Base-by-base conservation (phyloP, 2,797 vertebrate species). In the Salarias fasciatus region DNA sequence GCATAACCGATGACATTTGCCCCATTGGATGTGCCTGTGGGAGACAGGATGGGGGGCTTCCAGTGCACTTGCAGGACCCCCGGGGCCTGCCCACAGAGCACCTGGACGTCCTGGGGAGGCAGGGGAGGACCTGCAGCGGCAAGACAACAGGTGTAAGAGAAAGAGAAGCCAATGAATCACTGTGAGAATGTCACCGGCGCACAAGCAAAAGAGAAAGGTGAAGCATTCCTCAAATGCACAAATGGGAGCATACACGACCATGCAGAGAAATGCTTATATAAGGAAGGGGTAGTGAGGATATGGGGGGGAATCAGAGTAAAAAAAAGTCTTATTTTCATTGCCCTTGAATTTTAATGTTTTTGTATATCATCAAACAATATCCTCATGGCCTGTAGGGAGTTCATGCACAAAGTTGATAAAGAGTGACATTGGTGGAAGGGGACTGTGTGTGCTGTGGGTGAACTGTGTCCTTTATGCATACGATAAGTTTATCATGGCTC, bases 1-100 rank as follows among this genome's bases (percentile, higher is more conserved):
- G 93, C 95, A 0, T 98, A 99, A 52, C 98, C 98, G 0, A 95
- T 95, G 14, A 99, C 96, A 0, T 72, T 94, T 67, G 97, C 98
- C 7, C 96, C 98, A 0, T 97, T 97, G 47, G 97, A 99, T 3
- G 94, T 94, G 54, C 97, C 96, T 0, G 93, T 84, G 3, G 94
- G 87, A 0, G 95, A 95, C 79, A 98, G 93, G 2, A 67, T 9
- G 0, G 96, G 97, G 2, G 95, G 95, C 77, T 93, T 98, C 96
- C 97, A 99, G 79, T 81, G 93, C 68, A 99, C 94, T 81, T 96
- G 94, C 11, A 98, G 9, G 0, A 94, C 93, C 29, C 94, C 93
- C 6, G 95, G 92, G 0, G 89, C 89, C 48, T 94, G 80, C 31
- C 97, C 96, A 11, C 94, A 94, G 59, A 95, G 93, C 37, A 99